Conservation (phyloP, 2,888 invertebrate species). For the Cryptus viduatorius region DNA sequence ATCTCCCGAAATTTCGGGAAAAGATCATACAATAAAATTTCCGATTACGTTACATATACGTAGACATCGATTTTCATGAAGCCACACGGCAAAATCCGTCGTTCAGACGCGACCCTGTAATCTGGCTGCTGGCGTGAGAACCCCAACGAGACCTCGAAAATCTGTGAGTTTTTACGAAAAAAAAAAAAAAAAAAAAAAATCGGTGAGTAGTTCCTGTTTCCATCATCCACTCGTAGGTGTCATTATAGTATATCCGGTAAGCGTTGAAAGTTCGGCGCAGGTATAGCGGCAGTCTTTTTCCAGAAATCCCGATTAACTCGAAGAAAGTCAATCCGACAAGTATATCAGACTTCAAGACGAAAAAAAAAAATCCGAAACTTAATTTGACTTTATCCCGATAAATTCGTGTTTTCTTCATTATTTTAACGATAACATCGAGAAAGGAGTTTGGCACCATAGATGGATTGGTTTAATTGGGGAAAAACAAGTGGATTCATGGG, state of each 20-base stretch:
- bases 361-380: background rate
- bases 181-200: background rate
- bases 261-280: conserved; percentile 34
- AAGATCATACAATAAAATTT: too few species aligned
- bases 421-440: conserved; percentile 10
- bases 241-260: conserved; percentile 44
- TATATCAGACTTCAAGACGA: background rate
- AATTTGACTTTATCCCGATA: conserved; percentile 4
- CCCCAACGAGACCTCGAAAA: conserved; percentile 66
- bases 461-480: conserved; percentile 49
- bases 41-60: background rate
- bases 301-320: background rate
- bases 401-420: conserved; percentile 6
- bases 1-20: background rate
- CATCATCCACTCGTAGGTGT: conserved; percentile 27
- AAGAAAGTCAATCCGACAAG: background rate
- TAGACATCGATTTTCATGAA: conserved; percentile 44
- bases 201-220: conserved; percentile 36
- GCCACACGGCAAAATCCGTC: conserved; percentile 53
- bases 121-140: conserved; percentile 65
- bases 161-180: conserved; percentile 74
- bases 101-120: conserved; percentile 73
- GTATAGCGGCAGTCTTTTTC: conserved; percentile 21
- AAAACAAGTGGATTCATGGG: conserved; percentile 64
- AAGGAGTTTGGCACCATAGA: conserved; percentile 11